These are phyloP conservation scores for Apodemia duryi DNA, from an alignment of 2,888 invertebrate species.

Conservation along the genomic window DNA sequence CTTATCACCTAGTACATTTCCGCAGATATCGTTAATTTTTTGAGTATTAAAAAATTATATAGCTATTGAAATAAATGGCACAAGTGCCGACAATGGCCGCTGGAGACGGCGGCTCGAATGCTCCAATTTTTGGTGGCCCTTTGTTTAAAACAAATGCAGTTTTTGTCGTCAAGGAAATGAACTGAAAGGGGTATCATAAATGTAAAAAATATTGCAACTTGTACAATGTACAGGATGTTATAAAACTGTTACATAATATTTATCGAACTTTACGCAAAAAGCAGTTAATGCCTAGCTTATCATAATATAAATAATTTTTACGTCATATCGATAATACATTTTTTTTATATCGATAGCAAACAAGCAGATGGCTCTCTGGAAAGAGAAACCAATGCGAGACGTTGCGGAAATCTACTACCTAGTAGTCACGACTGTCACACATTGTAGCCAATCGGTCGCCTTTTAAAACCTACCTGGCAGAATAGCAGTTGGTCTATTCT, in stretches of 20 bases:
- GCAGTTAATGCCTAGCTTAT: too few relatives aligned
- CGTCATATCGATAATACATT: too few relatives aligned
- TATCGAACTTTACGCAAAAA: too few relatives aligned
- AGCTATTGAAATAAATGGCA: neutral
- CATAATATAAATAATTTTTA: too few relatives aligned
- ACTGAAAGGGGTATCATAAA: slow-evolving; percentile 13
- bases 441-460: too few relatives aligned
- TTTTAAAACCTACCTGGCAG: too few relatives aligned
- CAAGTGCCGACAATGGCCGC: neutral
- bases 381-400: too few relatives aligned
- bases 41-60: slow-evolving; percentile 1
- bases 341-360: too few relatives aligned
- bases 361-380: too few relatives aligned
- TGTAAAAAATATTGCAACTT: slow-evolving; percentile 33
- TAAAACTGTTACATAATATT: neutral
- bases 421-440: too few relatives aligned
- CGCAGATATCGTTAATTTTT: neutral
- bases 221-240: slow-evolving; percentile 48
- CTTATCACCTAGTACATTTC: neutral
- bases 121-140: slow-evolving; percentile 2
- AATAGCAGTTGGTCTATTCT: too few relatives aligned
- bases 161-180: neutral
- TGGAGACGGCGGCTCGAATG: neutral
- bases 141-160: slow-evolving; percentile 2
- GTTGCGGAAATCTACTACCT: too few relatives aligned